Evolutionary conservation across 2,797 vertebrate species (phyloP).

Genomic region (Hydrophis major): DNA sequence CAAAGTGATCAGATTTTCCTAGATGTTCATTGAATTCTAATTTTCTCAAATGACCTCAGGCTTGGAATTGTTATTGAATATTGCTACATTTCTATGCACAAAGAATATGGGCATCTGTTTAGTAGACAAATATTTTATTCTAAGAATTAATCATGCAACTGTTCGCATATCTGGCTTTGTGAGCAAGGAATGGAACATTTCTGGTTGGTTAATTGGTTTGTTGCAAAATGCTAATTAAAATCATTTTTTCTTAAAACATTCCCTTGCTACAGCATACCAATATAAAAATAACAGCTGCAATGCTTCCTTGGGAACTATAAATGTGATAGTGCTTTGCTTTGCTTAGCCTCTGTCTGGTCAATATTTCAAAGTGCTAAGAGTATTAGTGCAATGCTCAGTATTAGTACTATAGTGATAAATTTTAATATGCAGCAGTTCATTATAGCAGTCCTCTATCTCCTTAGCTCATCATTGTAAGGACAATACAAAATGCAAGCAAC

Average conservation of each 20-base stretch:
- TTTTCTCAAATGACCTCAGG: not conserved
- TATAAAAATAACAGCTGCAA: not conserved
- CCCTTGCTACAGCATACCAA: not conserved
- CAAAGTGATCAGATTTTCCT: not conserved
- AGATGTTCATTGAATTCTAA: not conserved
- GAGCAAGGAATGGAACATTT: not conserved
- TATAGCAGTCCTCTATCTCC: not conserved
- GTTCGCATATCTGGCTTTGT: not conserved
- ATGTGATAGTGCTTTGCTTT: not conserved
- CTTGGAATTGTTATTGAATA: not conserved
- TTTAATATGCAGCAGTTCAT: not conserved
- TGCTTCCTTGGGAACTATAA: not conserved
- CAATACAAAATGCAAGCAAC: not conserved
- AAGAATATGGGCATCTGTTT: not conserved
- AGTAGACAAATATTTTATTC: not conserved
- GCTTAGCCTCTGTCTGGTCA: not conserved
- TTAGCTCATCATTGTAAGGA: not conserved
- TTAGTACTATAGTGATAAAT: not conserved
- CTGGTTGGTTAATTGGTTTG: not conserved
- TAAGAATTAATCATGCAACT: not conserved
- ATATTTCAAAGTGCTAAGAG: not conserved
- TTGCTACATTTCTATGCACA: not conserved
- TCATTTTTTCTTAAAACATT: not conserved
- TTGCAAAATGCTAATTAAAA: too few species aligned
- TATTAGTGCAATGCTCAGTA: not conserved